Evolutionary conservation across 2,888 invertebrate genomes (phyloP), one percentile per base, ranked within the genome.

Genomic region (Polylopha cassiicola): DNA sequence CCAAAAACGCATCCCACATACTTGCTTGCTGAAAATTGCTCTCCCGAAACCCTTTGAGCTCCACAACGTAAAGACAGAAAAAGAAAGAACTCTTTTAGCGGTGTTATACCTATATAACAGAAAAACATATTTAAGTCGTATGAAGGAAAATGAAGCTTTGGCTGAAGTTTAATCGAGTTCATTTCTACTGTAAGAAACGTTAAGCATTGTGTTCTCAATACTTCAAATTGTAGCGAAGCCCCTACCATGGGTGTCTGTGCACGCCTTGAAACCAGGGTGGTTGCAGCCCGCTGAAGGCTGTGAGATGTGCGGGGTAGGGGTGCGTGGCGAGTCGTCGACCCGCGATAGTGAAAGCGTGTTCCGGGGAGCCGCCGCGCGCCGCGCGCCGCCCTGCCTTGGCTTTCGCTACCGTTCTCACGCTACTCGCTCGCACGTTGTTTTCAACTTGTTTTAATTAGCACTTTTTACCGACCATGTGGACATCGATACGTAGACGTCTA

Each of bases 371-470:
- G 53, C 53, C 54, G 55, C 49, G 55, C 44, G 53, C 57, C 63
- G 65, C 74, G 63, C 73, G 66, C 75, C 76, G 68, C 74, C 79
- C 75, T 63, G 66, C 65, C 68, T 61, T 59, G 77, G 76, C 85
- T 77, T 85, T 81, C 78, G 80, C 85, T 81, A 68, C 77, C 74
- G 68, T 70, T 72, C 75, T 80, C 86, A 84, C 84, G 68, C 68
- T 66, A 70, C 65, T 64, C 80, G 66, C 65, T 56, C 55, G 59
- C 64, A 65, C 66, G 53, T 71, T 72, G 71, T 72, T 74, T 72
- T 65, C 53, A 67, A 72, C 61, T 69, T 57, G 51, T 67, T 66
- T 71, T 71, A 69, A 73, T 74, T 39, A 34, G 23, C 11, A 28
- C 28, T 39, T 28, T 24, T 39, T 34, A 39, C n/a, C 18, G 15